These are phyloP conservation scores for Pegoplata infirma DNA, from an alignment of 2,888 invertebrate species.

Conservation along the genomic window DNA sequence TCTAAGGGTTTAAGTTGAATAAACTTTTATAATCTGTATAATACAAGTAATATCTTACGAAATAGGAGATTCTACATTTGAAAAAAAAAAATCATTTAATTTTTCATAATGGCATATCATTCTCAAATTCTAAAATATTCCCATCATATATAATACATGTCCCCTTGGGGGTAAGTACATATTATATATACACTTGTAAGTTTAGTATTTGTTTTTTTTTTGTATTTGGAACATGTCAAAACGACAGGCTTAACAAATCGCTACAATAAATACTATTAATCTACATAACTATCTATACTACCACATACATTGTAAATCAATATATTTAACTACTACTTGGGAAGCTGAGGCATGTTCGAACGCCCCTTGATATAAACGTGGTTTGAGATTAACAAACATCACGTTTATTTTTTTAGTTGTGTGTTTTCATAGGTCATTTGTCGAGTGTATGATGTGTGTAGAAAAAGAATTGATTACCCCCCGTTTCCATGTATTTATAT, in stretches of 20 bases:
- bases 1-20: background rate
- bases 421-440: slow-evolving; percentile 38
- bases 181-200: background rate
- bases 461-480: slow-evolving; percentile 20
- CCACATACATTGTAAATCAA: background rate
- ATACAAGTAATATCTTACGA: too few species aligned
- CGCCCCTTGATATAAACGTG: slow-evolving; percentile 38
- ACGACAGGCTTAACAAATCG: slow-evolving; percentile 45
- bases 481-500: background rate
- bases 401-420: slow-evolving; percentile 39
- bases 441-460: slow-evolving; percentile 17
- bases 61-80: too few species aligned
- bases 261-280: slow-evolving; percentile 15
- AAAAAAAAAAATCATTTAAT: too few species aligned
- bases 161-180: background rate
- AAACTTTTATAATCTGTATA: too few species aligned
- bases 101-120: background rate
- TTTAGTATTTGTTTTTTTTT: too few species aligned
- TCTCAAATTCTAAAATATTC: background rate
- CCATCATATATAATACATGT: background rate
- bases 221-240: slow-evolving; percentile 46
- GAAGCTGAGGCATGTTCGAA: slow-evolving; percentile 24
- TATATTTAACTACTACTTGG: slow-evolving; percentile 7
- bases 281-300: slow-evolving; percentile 13
- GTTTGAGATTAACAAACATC: slow-evolving; percentile 30